Conservation (phyloP, 2,888 invertebrate genomes). For the Abrostola triplasia region DNA sequence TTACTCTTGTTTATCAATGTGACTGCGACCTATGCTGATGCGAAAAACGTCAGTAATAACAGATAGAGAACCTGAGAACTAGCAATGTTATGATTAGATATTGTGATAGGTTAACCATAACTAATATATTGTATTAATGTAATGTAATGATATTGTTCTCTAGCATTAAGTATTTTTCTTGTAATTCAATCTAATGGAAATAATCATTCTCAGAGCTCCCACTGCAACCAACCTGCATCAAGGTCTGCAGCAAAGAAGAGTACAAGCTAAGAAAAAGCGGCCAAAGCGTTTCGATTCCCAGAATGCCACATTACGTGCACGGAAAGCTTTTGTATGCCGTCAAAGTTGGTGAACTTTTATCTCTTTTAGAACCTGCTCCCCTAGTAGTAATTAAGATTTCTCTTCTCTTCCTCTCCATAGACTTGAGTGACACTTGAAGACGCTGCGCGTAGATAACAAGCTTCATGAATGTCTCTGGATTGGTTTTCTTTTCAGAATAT, state of each 20-base stretch:
- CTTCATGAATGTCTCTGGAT: too few species aligned
- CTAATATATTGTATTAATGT: too few species aligned
- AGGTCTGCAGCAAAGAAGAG: conserved; percentile 80
- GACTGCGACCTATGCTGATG: too few species aligned
- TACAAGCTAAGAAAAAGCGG: conserved; percentile 69
- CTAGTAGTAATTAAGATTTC: conserved; percentile 55
- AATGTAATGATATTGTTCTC: too few species aligned
- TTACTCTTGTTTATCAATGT: too few species aligned
- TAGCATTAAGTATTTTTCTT: not conserved
- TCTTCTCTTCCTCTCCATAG: conserved; percentile 13
- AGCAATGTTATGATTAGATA: too few species aligned
- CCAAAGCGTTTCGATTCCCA: conserved; percentile 54
- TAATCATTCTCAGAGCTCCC: conserved; percentile 71
- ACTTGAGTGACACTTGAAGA: too few species aligned
- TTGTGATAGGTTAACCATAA: too few species aligned
- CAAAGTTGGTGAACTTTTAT: conserved; percentile 72
- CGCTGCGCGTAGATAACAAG: too few species aligned
- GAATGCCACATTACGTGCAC: conserved; percentile 73
- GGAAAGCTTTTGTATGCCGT: conserved; percentile 80
- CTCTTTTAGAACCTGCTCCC: conserved; percentile 33
- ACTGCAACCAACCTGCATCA: conserved; percentile 80
- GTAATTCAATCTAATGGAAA: not conserved
- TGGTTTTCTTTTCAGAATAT: too few species aligned
- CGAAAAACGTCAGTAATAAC: too few species aligned
- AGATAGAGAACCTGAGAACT: too few species aligned